Evolutionary conservation across 92 coral and sea anemone species (phyloP).

Genomic region (Phymanthus crucifer): DNA sequence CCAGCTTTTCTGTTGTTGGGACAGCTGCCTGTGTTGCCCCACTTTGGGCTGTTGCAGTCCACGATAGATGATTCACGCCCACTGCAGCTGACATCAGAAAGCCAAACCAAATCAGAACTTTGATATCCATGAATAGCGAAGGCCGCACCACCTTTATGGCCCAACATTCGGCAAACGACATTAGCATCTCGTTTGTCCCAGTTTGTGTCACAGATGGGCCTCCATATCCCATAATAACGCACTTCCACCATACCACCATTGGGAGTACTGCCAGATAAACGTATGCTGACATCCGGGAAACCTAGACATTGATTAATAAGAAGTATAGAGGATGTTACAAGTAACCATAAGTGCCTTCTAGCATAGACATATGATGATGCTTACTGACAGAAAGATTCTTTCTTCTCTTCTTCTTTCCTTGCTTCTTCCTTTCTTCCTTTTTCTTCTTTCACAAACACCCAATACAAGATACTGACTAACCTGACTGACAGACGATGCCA

Average conservation of each 20-base stretch:
- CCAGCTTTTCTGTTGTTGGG: not conserved
- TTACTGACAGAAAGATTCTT: no score
- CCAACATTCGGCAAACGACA: not conserved
- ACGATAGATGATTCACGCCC: slow-evolving; percentile 2
- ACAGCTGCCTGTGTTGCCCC: not conserved
- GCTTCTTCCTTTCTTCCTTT: not conserved
- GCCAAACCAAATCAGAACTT: slow-evolving; percentile 6
- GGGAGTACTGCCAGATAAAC: not conserved
- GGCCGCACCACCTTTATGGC: not conserved
- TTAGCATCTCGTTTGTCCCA: slow-evolving; percentile 24
- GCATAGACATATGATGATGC: no score
- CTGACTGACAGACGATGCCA: slow-evolving; percentile 12
- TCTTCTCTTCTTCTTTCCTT: not conserved
- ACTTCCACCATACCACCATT: slow-evolving; percentile 3
- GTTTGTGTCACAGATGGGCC: slow-evolving; percentile 6
- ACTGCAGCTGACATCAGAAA: slow-evolving; percentile 1
- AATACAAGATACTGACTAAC: not conserved
- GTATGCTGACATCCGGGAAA: not conserved
- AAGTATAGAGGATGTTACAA: no score
- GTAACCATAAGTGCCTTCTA: no score
- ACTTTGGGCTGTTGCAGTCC: not conserved
- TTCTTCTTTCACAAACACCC: not conserved
- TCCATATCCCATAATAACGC: not conserved
- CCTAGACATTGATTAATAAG: not conserved
- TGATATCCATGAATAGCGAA: not conserved